Conservation (phyloP, 2,888 invertebrate species). For the Toxonevra muliebris region DNA sequence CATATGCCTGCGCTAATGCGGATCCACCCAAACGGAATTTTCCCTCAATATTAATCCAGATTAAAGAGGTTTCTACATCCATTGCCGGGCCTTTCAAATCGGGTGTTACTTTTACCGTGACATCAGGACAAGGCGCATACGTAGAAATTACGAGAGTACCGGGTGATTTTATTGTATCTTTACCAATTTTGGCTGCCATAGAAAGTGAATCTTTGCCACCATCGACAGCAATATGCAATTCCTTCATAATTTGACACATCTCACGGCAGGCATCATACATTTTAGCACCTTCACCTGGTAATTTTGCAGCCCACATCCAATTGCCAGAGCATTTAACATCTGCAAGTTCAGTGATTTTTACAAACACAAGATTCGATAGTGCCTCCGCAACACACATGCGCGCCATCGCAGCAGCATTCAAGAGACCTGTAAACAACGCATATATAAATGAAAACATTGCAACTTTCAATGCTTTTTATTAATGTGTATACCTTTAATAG, state of each 20-base stretch:
- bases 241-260: slow-evolving; percentile 85
- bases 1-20: slow-evolving; percentile 89
- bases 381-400: slow-evolving; percentile 95
- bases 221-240: slow-evolving; percentile 88
- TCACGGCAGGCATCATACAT: slow-evolving; percentile 88
- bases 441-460: not conserved
- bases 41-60: slow-evolving; percentile 83
- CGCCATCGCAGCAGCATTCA: slow-evolving; percentile 87
- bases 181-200: slow-evolving; percentile 90
- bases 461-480: no score
- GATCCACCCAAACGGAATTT: slow-evolving; percentile 88
- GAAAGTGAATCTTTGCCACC: slow-evolving; percentile 98
- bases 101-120: slow-evolving; percentile 87
- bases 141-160: slow-evolving; percentile 95
- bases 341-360: slow-evolving; percentile 72
- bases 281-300: slow-evolving; percentile 90
- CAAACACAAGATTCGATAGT: slow-evolving; percentile 88
- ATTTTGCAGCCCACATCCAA: slow-evolving; percentile 99
- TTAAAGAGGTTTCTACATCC: slow-evolving; percentile 71
- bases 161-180: slow-evolving; percentile 77
- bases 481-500: slow-evolving; percentile 76
- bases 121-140: slow-evolving; percentile 94
- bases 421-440: slow-evolving; percentile 46
- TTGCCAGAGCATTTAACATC: slow-evolving; percentile 99
- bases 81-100: slow-evolving; percentile 79